Conservation (phyloP, 2,113 vertebrate species). For the Nycticryphes semicollaris region DNA sequence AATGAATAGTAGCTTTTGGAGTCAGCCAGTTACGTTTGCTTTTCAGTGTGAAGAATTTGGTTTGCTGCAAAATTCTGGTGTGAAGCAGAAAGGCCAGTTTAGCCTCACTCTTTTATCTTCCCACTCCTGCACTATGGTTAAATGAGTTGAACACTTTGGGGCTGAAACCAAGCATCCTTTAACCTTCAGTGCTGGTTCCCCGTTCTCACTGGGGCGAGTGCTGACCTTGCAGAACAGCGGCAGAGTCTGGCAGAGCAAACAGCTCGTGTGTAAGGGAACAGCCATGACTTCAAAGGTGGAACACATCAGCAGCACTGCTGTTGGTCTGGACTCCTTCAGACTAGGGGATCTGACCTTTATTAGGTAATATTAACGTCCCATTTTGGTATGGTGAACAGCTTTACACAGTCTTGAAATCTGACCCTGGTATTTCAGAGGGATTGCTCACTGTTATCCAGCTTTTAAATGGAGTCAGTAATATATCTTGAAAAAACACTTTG, state of each 20-base stretch:
- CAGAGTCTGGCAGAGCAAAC: not conserved
- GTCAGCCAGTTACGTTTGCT: not conserved
- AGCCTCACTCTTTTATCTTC: not conserved
- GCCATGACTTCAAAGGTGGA: not conserved
- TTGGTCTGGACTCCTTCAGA: not conserved
- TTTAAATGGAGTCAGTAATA: not conserved
- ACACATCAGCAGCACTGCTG: not conserved
- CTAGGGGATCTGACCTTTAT: not conserved
- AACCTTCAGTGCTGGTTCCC: not conserved
- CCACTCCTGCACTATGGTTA: not conserved
- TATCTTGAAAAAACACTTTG: not conserved
- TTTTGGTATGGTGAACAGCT: not conserved
- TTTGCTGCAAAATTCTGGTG: not conserved
- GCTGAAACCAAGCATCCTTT: not conserved
- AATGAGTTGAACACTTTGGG: not conserved
- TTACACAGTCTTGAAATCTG: not conserved
- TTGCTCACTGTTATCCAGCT: not conserved
- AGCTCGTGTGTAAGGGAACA: accelerated
- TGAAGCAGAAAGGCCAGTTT: not conserved
- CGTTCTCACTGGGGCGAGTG: not conserved
- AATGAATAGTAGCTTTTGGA: not conserved
- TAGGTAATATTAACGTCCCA: not conserved
- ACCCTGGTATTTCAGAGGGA: not conserved
- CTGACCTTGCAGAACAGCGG: not conserved
- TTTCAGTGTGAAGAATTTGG: not conserved